Evolutionary conservation across 2,888 invertebrate species (phyloP).

Genomic region (Alloplasta piceator): DNA sequence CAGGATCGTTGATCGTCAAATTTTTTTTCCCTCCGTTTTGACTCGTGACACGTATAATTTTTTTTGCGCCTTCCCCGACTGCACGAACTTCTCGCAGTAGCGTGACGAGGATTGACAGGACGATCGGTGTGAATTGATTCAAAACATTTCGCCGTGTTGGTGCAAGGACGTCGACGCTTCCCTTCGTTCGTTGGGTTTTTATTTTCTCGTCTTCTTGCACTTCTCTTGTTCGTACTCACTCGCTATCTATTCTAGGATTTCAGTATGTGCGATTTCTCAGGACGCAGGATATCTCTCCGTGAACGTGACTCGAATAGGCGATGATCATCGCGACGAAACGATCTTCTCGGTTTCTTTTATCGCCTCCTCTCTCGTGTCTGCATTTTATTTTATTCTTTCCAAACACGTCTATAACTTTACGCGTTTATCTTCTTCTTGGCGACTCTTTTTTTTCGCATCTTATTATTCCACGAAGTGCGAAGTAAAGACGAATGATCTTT

Average conservation of each 20-base stretch:
- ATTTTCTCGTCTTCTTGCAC: constrained; percentile 3
- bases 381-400: constrained; percentile 49
- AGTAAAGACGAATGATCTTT: constrained; percentile 27
- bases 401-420: constrained; percentile 47
- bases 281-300: constrained; percentile 33
- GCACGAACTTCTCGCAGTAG: no score
- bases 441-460: constrained; percentile 24
- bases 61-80: no score
- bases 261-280: constrained; percentile 45
- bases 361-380: constrained; percentile 9
- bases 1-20: no score
- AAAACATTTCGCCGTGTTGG: no score
- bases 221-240: neutral
- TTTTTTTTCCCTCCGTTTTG: no score
- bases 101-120: no score
- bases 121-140: no score
- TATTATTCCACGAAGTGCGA: constrained; percentile 41
- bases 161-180: neutral
- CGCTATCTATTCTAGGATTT: constrained; percentile 35
- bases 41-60: no score
- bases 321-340: constrained; percentile 8
- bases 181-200: constrained; percentile 7
- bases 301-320: constrained; percentile 45
- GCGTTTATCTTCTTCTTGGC: constrained; percentile 23
- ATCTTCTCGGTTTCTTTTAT: constrained; percentile 43